Conservation (phyloP, 2,888 invertebrate species). For the Amiota communis region DNA sequence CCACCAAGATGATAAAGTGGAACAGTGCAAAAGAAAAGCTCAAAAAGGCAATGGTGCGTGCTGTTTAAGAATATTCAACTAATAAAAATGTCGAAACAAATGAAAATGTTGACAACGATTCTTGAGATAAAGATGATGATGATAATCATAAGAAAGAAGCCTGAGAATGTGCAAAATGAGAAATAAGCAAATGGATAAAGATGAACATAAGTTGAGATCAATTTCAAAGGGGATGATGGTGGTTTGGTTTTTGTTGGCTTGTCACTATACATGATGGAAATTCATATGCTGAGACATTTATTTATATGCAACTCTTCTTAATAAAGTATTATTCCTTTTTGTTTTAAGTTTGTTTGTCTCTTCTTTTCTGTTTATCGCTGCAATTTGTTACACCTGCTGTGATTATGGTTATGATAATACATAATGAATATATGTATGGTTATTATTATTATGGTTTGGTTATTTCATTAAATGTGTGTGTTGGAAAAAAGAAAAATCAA, state of each 20-base stretch:
- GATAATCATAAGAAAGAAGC: background rate
- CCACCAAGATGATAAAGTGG: background rate
- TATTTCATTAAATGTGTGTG: slow-evolving; percentile 28
- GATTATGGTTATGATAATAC: slow-evolving; percentile 25
- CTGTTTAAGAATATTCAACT: slow-evolving; percentile 65
- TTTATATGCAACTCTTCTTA: too few species aligned
- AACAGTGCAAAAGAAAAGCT: slow-evolving; percentile 6
- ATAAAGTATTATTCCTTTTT: slow-evolving; percentile 16
- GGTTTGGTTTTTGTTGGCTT: too few species aligned
- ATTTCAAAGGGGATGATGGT: too few species aligned
- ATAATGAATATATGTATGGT: too few species aligned
- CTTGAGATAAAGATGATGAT: slow-evolving; percentile 28
- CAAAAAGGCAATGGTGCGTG: slow-evolving; percentile 62
- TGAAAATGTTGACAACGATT: slow-evolving; percentile 63
- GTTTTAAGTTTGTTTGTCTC: background rate
- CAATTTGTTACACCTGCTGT: slow-evolving; percentile 62
- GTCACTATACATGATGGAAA: too few species aligned
- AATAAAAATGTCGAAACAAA: slow-evolving; percentile 68
- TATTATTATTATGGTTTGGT: slow-evolving; percentile 9
- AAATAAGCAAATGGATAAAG: too few species aligned
- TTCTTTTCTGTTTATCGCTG: slow-evolving; percentile 23
- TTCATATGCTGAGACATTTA: too few species aligned
- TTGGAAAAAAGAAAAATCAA: background rate
- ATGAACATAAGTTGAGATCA: too few species aligned
- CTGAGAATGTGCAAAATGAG: background rate